Evolutionary conservation across 37 sponge, comb jelly and placozoan genomes (phyloP).

Genomic region (Amphimedon queenslandica): DNA sequence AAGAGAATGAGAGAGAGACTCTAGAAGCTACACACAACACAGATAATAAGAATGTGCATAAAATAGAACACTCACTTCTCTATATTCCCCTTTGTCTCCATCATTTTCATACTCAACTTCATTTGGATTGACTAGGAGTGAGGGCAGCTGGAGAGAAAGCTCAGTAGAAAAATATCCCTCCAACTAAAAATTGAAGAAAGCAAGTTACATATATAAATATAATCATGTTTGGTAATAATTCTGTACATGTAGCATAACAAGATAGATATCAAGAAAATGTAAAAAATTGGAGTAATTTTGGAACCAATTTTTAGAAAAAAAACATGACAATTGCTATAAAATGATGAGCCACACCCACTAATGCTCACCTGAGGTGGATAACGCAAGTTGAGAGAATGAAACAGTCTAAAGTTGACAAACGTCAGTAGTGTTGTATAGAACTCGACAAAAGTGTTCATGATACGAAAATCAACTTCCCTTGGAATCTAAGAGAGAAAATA

Average conservation of each 20-base stretch:
- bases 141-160: no score
- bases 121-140: not conserved
- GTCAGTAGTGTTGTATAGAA: conserved; percentile 88
- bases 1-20: not conserved
- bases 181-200: no score
- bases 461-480: conserved; percentile 90
- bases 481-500: conserved; percentile 49
- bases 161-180: no score
- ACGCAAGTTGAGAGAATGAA: conserved; percentile 69
- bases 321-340: no score
- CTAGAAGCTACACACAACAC: not conserved
- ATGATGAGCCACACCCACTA: no score
- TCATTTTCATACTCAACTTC: no score
- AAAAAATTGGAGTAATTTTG: no score
- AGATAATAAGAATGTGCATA: not conserved
- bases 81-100: not conserved
- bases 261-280: no score
- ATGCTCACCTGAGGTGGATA: conserved; percentile 99
- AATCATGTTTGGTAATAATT: no score
- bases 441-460: conserved; percentile 97
- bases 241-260: no score
- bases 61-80: not conserved
- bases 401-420: conserved; percentile 95
- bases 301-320: no score
- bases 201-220: no score